A percentile compares a stretch with the other conserved stretches of the same genome.
Evolutionary conservation across 2,888 invertebrate genomes (phyloP).

Genomic region (Meta bourneti): DNA sequence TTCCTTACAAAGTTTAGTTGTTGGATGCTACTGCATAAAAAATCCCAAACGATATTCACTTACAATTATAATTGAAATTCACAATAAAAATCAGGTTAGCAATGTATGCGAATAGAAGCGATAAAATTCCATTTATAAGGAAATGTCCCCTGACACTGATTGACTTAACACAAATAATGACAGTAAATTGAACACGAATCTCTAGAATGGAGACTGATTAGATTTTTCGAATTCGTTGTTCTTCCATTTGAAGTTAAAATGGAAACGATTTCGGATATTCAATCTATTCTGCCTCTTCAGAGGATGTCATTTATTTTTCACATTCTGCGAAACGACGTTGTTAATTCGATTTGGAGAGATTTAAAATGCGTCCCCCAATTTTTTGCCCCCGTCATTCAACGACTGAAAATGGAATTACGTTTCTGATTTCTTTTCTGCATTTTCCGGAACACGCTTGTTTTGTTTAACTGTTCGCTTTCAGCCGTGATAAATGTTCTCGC

Average conservation of each 20-base stretch:
- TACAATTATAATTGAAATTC: background rate
- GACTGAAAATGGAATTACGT: slow-evolving; percentile 56
- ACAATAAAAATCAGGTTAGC: background rate
- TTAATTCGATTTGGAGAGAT: slow-evolving; percentile 55
- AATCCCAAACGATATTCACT: background rate
- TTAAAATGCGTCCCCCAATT: slow-evolving; percentile 44
- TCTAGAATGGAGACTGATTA: slow-evolving; percentile 24
- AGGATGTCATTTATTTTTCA: slow-evolving; percentile 61
- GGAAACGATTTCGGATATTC: slow-evolving; percentile 41
- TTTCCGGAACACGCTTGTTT: slow-evolving; percentile 26
- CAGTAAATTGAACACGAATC: background rate
- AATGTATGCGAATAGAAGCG: background rate
- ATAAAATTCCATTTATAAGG: background rate
- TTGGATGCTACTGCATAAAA: background rate
- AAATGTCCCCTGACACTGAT: background rate
- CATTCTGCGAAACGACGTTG: slow-evolving; percentile 16
- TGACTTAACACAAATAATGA: background rate
- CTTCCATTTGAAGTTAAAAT: slow-evolving; percentile 16
- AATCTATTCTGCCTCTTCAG: slow-evolving; percentile 24
- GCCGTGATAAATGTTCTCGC: slow-evolving; percentile 8
- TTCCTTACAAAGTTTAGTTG: background rate
- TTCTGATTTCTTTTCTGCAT: slow-evolving; percentile 42
- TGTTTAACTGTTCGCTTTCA: slow-evolving; percentile 24
- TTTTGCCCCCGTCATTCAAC: slow-evolving; percentile 33
- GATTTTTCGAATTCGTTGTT: slow-evolving; percentile 26